Conservation (phyloP, 2,888 invertebrate species). For the Pollenia amentaria region DNA sequence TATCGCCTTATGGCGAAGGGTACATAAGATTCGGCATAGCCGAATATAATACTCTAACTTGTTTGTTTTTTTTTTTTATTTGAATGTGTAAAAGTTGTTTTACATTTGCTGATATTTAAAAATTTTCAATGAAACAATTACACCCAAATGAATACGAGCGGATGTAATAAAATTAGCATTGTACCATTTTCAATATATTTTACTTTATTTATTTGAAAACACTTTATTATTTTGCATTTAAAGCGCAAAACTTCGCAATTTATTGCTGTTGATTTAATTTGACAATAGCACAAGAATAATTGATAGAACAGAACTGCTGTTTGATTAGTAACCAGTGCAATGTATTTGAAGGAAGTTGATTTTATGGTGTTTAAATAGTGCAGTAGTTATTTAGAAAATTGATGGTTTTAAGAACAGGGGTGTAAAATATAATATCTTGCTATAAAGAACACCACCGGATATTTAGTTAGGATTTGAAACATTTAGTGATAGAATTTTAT, state of each 20-base stretch:
- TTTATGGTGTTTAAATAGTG: no score
- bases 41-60: no score
- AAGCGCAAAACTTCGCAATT: not conserved
- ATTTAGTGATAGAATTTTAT: no score
- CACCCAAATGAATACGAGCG: constrained; percentile 11
- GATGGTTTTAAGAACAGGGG: not conserved
- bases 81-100: no score
- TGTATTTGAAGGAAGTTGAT: not conserved
- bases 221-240: constrained; percentile 14
- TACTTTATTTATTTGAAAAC: not conserved
- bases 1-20: no score
- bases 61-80: no score
- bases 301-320: not conserved
- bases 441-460: no score
- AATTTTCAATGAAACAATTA: constrained; percentile 6
- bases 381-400: not conserved
- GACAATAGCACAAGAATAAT: not conserved
- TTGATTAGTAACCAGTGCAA: not conserved
- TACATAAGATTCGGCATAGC: no score
- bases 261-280: constrained; percentile 36
- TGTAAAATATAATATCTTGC: no score
- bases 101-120: not conserved
- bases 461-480: no score
- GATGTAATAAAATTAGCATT: constrained; percentile 37
- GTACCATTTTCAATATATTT: not conserved